These are phyloP conservation scores for Atherinosoma microstoma DNA, from an alignment of 2,797 vertebrate species.

Conservation along the genomic window DNA sequence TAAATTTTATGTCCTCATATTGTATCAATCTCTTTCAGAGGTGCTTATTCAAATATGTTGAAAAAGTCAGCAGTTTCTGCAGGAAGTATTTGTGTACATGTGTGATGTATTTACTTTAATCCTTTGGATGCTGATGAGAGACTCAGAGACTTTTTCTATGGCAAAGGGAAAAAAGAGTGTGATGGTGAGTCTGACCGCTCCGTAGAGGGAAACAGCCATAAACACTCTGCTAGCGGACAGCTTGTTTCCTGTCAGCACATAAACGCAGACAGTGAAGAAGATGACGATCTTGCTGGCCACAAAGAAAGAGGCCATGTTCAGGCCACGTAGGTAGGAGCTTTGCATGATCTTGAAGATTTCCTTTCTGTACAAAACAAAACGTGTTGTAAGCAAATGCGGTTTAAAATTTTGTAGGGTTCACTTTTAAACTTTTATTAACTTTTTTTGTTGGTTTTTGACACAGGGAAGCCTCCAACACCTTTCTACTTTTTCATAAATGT, in stretches of 20 bases:
- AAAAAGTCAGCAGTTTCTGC: neutral
- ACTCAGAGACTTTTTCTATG: slow-evolving; percentile 90
- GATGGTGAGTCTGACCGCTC: slow-evolving; percentile 90
- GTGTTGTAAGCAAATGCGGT: slow-evolving; percentile 10
- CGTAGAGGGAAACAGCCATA: slow-evolving; percentile 90
- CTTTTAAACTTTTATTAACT: neutral
- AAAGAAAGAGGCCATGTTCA: slow-evolving; percentile 96
- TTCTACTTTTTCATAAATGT: neutral
- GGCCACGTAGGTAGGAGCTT: slow-evolving; percentile 93
- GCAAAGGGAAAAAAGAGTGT: slow-evolving; percentile 94
- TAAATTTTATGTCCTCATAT: neutral
- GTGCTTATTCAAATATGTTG: neutral
- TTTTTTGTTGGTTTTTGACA: neutral
- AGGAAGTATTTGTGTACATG: neutral
- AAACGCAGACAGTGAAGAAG: slow-evolving; percentile 91
- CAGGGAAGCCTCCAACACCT: neutral
- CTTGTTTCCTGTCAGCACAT: slow-evolving; percentile 87
- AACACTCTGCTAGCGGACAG: slow-evolving; percentile 91
- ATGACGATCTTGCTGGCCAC: slow-evolving; percentile 92
- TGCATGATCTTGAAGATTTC: slow-evolving; percentile 92
- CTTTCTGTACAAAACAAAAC: slow-evolving; percentile 79
- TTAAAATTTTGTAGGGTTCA: neutral
- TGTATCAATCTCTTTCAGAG: neutral
- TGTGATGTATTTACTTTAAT: slow-evolving; percentile 86
- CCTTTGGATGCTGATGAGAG: slow-evolving; percentile 90